Evolutionary conservation across 2,797 vertebrate genomes (phyloP).

Genomic region (Hozukius guyotensis): DNA sequence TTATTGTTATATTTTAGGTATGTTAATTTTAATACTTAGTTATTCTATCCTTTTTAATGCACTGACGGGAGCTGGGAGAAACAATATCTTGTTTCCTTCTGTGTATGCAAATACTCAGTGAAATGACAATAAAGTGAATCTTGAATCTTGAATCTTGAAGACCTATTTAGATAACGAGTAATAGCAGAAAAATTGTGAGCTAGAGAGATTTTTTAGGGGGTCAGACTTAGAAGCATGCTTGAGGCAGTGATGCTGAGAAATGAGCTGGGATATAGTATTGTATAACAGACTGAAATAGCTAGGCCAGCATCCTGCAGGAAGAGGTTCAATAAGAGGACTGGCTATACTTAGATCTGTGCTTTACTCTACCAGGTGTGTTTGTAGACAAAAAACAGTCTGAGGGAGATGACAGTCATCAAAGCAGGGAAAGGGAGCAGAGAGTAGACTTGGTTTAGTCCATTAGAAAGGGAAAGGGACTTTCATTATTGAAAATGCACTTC

Average conservation of each 20-base stretch:
- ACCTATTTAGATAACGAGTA: not conserved
- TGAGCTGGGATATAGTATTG: constrained; percentile 36
- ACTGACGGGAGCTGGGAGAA: no score
- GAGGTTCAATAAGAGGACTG: constrained; percentile 48
- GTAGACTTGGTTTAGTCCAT: not conserved
- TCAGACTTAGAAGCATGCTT: not conserved
- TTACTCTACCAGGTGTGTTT: constrained; percentile 39
- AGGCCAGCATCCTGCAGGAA: constrained; percentile 58
- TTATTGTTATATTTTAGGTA: no score
- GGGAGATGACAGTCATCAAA: constrained; percentile 7
- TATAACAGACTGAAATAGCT: constrained; percentile 58
- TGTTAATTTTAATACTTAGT: no score
- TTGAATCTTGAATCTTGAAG: no score
- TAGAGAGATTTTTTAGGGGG: not conserved
- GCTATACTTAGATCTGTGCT: constrained; percentile 43
- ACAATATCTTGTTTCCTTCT: no score
- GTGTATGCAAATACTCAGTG: no score
- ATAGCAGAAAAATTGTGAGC: not conserved
- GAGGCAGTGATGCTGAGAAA: constrained; percentile 31
- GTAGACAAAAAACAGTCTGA: constrained; percentile 25
- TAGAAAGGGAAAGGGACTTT: constrained; percentile 27
- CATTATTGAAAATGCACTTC: constrained; percentile 47
- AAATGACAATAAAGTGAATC: no score
- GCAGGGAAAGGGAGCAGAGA: not conserved
- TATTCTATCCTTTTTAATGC: no score